Conservation (phyloP, 1,140 invertebrate genomes). For the Drosophila eugracilis region DNA sequence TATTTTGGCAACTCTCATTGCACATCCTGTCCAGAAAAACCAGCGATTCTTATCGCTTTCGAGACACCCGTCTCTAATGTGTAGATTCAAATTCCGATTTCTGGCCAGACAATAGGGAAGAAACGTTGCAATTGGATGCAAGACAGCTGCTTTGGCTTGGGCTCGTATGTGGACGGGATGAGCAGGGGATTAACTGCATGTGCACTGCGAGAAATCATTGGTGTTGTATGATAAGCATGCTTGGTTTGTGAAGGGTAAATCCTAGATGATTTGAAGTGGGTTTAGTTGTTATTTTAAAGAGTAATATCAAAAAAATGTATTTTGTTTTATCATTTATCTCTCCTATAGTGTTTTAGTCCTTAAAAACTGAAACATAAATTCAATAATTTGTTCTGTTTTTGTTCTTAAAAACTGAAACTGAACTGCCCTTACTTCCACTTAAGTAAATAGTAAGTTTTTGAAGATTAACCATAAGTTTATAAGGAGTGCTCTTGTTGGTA, state of each 20-base stretch:
- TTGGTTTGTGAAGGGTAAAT: too few relatives aligned
- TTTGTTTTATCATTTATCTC: background rate
- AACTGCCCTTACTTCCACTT: too few relatives aligned
- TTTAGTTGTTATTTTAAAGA: too few relatives aligned
- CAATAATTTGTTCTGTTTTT: too few relatives aligned
- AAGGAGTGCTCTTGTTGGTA: too few relatives aligned
- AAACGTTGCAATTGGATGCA: conserved; percentile 43
- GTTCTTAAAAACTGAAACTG: too few relatives aligned
- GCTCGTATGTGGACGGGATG: conserved; percentile 48
- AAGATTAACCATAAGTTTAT: background rate
- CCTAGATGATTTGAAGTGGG: too few relatives aligned
- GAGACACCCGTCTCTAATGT: conserved; percentile 35
- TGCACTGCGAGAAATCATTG: background rate
- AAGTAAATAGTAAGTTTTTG: too few relatives aligned
- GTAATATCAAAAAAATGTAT: background rate
- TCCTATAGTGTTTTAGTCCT: too few relatives aligned
- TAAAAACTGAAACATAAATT: too few relatives aligned
- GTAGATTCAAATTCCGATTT: conserved; percentile 50
- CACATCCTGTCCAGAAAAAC: conserved; percentile 71
- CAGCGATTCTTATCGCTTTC: conserved; percentile 64
- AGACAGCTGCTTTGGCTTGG: conserved; percentile 44
- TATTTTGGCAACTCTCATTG: conserved; percentile 55
- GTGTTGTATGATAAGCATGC: too few relatives aligned
- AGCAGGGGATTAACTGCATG: conserved; percentile 47
- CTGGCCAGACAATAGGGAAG: conserved; percentile 38